Conservation (phyloP, 2,888 invertebrate genomes). For the Chrysolina haemoptera region DNA sequence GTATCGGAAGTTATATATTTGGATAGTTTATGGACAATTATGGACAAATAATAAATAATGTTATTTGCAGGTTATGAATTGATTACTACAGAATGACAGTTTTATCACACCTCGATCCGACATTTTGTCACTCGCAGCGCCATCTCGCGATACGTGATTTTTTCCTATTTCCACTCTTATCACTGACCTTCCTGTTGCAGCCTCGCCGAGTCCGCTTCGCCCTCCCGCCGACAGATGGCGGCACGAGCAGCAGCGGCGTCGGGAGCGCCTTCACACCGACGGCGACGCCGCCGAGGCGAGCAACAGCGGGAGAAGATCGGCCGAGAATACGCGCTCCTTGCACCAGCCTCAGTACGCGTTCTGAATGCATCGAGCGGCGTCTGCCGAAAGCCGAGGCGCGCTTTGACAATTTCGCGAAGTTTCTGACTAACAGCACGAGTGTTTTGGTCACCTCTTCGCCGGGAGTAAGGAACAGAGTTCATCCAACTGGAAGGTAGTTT, state of each 20-base stretch:
- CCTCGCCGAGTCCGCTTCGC: conserved; percentile 64
- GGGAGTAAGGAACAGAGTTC: conserved; percentile 63
- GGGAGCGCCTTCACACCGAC: conserved; percentile 40
- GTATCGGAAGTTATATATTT: too few relatives aligned
- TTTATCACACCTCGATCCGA: too few relatives aligned
- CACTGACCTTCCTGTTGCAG: conserved; percentile 53
- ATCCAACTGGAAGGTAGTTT: conserved; percentile 63
- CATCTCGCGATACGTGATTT: too few relatives aligned
- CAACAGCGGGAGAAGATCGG: conserved; percentile 23
- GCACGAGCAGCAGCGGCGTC: conserved; percentile 43
- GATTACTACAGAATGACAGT: too few relatives aligned
- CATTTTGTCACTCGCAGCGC: too few relatives aligned
- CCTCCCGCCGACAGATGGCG: conserved; percentile 62
- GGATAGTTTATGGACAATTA: too few relatives aligned
- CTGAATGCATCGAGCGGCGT: conserved; percentile 32
- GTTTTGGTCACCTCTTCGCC: conserved; percentile 63
- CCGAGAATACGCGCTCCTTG: not conserved
- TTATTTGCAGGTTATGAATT: too few relatives aligned
- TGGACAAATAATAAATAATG: too few relatives aligned
- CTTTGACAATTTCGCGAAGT: conserved; percentile 31
- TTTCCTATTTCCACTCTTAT: not conserved
- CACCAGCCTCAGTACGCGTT: conserved; percentile 25
- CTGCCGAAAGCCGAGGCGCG: not conserved
- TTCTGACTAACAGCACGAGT: conserved; percentile 36
- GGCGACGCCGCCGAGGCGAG: too few relatives aligned